phyloP scores from a whole-genome alignment of 2,113 vertebrate species.

The Pholis gunnellus region DNA sequence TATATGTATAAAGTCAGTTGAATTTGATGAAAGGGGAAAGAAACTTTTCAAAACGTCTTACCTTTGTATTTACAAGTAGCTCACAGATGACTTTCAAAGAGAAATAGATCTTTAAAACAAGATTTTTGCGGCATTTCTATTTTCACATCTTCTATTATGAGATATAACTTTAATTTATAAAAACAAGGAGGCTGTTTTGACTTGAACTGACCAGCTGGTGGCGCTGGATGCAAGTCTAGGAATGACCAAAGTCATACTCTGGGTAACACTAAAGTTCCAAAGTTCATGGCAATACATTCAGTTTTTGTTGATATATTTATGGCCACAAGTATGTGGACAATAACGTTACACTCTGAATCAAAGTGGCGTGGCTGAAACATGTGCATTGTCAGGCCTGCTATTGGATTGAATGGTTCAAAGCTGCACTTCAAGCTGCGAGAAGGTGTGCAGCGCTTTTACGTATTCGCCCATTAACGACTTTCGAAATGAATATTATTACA shows the following conservation, averaged over 20 bases:
- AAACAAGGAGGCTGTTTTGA: not conserved
- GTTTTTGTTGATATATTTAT: not conserved
- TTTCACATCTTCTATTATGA: not conserved
- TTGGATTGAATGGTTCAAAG: not conserved
- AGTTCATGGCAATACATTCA: too few species aligned
- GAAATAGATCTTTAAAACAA: not conserved
- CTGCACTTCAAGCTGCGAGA: not conserved
- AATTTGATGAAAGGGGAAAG: too few species aligned
- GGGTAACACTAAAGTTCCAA: not conserved
- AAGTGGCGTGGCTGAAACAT: not conserved
- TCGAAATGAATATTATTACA: not conserved
- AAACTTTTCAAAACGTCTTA: too few species aligned
- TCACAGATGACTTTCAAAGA: too few species aligned
- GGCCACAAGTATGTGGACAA: not conserved
- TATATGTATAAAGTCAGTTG: too few species aligned
- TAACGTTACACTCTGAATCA: not conserved
- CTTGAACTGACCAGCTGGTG: not conserved
- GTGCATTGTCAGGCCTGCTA: not conserved
- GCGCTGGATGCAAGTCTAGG: not conserved
- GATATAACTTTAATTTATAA: not conserved
- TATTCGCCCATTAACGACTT: not conserved
- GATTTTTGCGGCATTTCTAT: not conserved
- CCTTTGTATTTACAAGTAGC: not conserved
- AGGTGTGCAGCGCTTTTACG: not conserved
- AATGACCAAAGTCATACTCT: not conserved